Percentiles rank a stretch among this genome's conserved stretches.
These are phyloP conservation scores for Epinotia demarniana DNA, from an alignment of 2,888 invertebrate genomes.

Conservation along the genomic window DNA sequence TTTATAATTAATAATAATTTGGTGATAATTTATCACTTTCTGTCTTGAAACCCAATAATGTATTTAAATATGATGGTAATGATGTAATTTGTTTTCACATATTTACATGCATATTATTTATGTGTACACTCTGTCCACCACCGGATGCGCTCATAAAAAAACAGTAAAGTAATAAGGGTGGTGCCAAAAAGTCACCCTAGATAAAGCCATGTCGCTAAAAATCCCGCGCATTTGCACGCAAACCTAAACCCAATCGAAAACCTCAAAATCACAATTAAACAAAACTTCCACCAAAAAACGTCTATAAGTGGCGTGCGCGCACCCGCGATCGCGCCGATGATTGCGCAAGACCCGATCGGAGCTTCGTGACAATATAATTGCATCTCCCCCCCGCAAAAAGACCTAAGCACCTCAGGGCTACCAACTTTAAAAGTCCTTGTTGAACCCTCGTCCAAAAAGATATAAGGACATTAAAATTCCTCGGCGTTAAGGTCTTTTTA, in stretches of 20 bases:
- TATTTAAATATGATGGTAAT: too few species aligned
- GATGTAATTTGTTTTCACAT: too few species aligned
- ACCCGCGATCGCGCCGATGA: constrained; percentile 54
- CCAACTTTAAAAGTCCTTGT: background rate
- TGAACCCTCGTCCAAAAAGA: background rate
- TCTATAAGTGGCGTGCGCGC: constrained; percentile 52
- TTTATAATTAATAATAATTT: background rate
- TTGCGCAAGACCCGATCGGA: constrained; percentile 52
- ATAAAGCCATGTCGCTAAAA: background rate
- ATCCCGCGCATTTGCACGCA: background rate
- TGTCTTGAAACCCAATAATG: background rate
- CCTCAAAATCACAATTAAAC: constrained; percentile 50
- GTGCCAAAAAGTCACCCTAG: background rate
- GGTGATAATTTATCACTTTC: background rate
- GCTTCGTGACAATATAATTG: constrained; percentile 68
- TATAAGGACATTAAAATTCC: background rate
- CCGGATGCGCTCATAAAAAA: background rate
- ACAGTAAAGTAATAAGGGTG: background rate
- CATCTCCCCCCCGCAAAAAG: constrained; percentile 59
- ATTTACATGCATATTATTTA: background rate
- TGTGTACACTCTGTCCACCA: too few species aligned
- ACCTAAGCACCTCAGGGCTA: background rate
- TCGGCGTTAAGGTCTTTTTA: background rate
- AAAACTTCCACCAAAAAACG: constrained; percentile 46
- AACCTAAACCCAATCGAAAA: constrained; percentile 14